Evolutionary conservation across 2,888 invertebrate genomes (phyloP).

Genomic region (Drosophila nigricruria): DNA sequence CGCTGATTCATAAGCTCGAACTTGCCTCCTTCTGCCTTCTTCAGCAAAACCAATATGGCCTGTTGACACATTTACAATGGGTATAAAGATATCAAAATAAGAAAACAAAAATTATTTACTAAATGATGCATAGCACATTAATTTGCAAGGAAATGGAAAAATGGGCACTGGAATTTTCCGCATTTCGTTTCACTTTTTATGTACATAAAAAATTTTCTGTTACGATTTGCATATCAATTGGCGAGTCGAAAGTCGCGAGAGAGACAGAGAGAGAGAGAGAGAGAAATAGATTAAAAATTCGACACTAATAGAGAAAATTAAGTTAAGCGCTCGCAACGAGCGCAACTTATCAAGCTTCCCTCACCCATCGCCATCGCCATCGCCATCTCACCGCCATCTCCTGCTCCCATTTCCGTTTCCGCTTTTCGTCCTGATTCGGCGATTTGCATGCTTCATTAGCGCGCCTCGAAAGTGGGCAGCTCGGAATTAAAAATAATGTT

Average conservation of each 20-base stretch:
- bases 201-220: slow-evolving; percentile 8
- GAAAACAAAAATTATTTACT: slow-evolving; percentile 1
- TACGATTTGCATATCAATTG: slow-evolving; percentile 79
- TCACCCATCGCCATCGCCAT: not conserved
- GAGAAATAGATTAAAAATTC: slow-evolving; percentile 74
- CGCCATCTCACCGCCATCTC: slow-evolving; percentile 8
- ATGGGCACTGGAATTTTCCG: slow-evolving; percentile 15
- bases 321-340: slow-evolving; percentile 67
- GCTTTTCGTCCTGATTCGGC: slow-evolving; percentile 53
- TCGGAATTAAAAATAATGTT: slow-evolving; percentile 79
- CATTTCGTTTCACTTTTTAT: not conserved
- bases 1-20: not conserved
- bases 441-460: slow-evolving; percentile 80
- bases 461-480: slow-evolving; percentile 66
- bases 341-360: slow-evolving; percentile 60
- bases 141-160: slow-evolving; percentile 15
- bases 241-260: slow-evolving; percentile 14
- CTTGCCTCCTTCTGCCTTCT: not conserved
- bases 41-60: not conserved
- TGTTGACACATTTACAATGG: not conserved
- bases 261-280: not conserved
- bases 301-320: slow-evolving; percentile 75
- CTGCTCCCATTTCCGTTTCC: slow-evolving; percentile 22
- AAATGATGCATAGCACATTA: slow-evolving; percentile 14
- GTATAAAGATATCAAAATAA: slow-evolving; percentile 3